Conservation (phyloP, 2,797 vertebrate genomes). For the Rachycentron canadum region DNA sequence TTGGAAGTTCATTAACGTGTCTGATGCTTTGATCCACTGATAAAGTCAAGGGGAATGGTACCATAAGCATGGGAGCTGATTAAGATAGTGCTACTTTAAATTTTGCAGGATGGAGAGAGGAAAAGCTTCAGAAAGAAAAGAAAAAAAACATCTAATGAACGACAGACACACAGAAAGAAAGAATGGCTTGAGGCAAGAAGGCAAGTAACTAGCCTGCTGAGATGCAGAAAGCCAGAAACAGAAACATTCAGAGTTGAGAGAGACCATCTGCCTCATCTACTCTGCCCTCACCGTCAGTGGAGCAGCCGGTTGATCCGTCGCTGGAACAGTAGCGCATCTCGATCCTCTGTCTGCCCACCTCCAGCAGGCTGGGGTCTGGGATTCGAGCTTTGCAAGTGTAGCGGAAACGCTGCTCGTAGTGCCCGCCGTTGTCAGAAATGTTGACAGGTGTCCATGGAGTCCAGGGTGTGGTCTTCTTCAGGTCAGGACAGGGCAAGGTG, state of each 20-base stretch:
- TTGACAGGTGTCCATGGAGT: constrained; percentile 98
- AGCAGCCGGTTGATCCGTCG: constrained; percentile 94
- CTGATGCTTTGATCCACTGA: constrained; percentile 59
- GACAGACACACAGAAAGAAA: constrained; percentile 27
- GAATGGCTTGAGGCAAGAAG: constrained; percentile 40
- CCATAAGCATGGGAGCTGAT: constrained; percentile 28
- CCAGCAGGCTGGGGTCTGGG: constrained; percentile 90
- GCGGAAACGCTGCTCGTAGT: constrained; percentile 96
- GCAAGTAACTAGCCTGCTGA: constrained; percentile 60
- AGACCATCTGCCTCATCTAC: constrained; percentile 46
- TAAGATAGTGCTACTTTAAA: constrained; percentile 34
- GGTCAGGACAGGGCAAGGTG: constrained; percentile 91
- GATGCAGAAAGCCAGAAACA: constrained; percentile 53
- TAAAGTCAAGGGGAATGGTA: constrained; percentile 42
- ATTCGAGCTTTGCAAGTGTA: constrained; percentile 97
- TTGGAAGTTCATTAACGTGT: constrained; percentile 77
- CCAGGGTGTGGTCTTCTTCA: constrained; percentile 99
- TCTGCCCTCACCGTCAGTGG: constrained; percentile 91
- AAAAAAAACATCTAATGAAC: constrained; percentile 34
- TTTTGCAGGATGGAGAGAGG: constrained; percentile 25
- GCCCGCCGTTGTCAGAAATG: constrained; percentile 96
- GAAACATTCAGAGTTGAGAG: constrained; percentile 48
- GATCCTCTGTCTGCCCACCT: constrained; percentile 95
- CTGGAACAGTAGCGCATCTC: constrained; percentile 99
- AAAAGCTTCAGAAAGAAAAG: constrained; percentile 35